phyloP scores from a whole-genome alignment of 2,797 vertebrate genomes.

The Labroides dimidiatus region DNA sequence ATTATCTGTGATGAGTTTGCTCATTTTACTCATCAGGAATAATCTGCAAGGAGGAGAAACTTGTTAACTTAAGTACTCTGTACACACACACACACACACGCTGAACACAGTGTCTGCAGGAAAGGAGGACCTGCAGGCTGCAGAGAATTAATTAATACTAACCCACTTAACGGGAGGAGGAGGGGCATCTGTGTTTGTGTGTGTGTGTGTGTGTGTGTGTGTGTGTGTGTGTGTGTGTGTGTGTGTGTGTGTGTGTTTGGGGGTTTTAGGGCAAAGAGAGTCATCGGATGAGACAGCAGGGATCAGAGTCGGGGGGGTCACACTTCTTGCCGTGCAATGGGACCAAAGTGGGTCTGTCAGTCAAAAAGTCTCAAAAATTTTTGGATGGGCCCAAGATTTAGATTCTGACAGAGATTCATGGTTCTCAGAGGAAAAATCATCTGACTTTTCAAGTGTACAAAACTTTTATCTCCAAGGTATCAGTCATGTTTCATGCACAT shows the following conservation, averaged over 20 bases:
- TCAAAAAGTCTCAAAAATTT: not conserved
- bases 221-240: conserved; percentile 3
- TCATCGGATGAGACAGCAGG: conserved; percentile 23
- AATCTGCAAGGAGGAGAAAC: too few species aligned
- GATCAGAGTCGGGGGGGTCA: not conserved
- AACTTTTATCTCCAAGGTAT: too few species aligned
- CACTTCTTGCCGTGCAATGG: not conserved
- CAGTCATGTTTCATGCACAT: too few species aligned
- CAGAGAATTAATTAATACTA: conserved; percentile 62
- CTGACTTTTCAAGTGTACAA: too few species aligned
- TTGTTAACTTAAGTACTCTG: not conserved
- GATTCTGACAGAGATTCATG: not conserved
- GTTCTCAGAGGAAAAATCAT: too few species aligned
- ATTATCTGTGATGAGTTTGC: too few species aligned
- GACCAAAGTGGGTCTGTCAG: not conserved
- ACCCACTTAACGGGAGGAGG: conserved; percentile 51
- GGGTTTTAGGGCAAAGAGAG: not conserved
- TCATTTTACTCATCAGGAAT: too few species aligned
- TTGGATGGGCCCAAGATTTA: not conserved
- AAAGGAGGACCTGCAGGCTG: conserved; percentile 42
- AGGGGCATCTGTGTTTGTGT: not conserved
- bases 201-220: not conserved
- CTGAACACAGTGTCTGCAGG: conserved; percentile 23
- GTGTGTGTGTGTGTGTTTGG: not conserved
- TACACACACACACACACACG: not conserved